Evolutionary conservation across 2,888 invertebrate species (phyloP).

Genomic region (Magallana nippona): DNA sequence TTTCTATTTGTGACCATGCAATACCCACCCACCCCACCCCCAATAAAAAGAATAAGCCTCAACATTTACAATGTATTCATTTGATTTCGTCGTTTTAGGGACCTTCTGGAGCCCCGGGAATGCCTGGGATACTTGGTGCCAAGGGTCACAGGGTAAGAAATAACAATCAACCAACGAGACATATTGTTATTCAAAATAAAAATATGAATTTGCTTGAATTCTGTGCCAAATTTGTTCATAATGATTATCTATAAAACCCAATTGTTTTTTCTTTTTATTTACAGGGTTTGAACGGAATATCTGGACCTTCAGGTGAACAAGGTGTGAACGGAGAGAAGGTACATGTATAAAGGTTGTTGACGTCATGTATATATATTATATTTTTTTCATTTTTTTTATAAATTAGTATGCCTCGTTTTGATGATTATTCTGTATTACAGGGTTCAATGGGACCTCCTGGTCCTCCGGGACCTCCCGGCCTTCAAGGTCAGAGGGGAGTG

Average conservation of each 20-base stretch:
- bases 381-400: no score
- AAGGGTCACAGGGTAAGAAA: conserved; percentile 69
- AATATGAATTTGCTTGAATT: no score
- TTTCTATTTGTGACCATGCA: no score
- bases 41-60: no score
- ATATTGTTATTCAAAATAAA: neutral
- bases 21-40: no score
- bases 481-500: conserved; percentile 68
- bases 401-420: neutral
- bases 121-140: conserved; percentile 72
- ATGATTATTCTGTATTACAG: conserved; percentile 47
- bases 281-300: conserved; percentile 67
- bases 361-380: no score
- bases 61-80: no score
- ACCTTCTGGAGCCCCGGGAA: conserved; percentile 69
- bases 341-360: conserved; percentile 35
- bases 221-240: no score
- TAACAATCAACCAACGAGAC: neutral
- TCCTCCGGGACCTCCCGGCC: conserved; percentile 64
- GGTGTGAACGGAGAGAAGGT: conserved; percentile 70
- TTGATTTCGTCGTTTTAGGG: conserved; percentile 61
- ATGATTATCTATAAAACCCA: no score
- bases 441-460: conserved; percentile 76
- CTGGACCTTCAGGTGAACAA: conserved; percentile 68
- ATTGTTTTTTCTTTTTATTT: neutral